phyloP scores from a whole-genome alignment of 1,140 invertebrate genomes.

The Plodia interpunctella region DNA sequence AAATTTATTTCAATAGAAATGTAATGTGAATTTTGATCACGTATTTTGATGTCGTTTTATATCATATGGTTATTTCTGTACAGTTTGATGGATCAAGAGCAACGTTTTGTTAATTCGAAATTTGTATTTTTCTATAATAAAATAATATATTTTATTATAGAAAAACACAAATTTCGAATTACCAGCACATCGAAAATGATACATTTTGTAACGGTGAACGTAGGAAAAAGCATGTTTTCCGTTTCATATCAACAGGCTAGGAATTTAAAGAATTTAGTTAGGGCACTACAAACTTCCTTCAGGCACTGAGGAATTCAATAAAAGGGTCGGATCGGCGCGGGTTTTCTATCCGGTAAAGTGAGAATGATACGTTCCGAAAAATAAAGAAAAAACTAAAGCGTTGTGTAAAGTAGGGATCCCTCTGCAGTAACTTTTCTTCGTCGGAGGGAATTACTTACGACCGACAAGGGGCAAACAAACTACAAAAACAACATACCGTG shows the following conservation, averaged over 20 bases:
- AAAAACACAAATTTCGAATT: no score
- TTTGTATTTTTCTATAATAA: no score
- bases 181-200: no score
- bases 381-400: constrained; percentile 43
- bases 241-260: background rate
- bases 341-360: constrained; percentile 47
- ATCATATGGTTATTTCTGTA: no score
- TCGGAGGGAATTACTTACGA: constrained; percentile 50
- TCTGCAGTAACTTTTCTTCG: constrained; percentile 45
- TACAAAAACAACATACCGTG: constrained; percentile 43
- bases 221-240: background rate
- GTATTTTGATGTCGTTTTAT: no score
- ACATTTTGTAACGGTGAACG: no score
- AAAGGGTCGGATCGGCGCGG: constrained; percentile 38
- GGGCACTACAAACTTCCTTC: constrained; percentile 45
- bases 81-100: no score
- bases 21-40: no score
- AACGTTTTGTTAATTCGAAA: no score
- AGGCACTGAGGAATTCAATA: constrained; percentile 62
- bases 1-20: background rate
- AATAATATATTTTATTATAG: no score
- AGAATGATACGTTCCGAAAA: constrained; percentile 55
- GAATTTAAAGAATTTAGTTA: constrained; percentile 51
- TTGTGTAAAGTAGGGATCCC: constrained; percentile 41
- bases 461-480: constrained; percentile 47